Percentiles rank a stretch among this genome's conserved stretches.
Conservation (phyloP, 2,113 vertebrate species). For the Pogona vitticeps region DNA sequence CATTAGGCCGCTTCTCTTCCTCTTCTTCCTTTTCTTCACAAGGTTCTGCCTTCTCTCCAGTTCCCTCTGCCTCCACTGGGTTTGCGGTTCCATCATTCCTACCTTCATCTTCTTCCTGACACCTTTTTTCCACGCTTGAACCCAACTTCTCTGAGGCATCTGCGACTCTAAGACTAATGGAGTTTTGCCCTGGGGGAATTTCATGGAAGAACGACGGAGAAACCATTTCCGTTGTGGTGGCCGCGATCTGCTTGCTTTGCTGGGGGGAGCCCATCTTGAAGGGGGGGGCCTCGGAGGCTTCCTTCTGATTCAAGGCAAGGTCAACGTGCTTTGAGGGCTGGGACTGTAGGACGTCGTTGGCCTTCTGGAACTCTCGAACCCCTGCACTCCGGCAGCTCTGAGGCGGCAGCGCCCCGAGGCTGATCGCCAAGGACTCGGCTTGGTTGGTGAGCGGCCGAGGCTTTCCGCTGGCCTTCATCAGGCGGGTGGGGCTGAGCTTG, state of each 20-base stretch:
- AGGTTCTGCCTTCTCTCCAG: background rate
- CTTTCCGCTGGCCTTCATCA: slow-evolving; percentile 23
- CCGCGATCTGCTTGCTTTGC: accelerated
- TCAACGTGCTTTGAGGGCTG: accelerated
- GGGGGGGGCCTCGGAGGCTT: accelerated
- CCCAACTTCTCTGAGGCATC: background rate
- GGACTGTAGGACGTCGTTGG: background rate
- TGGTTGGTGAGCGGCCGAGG: background rate
- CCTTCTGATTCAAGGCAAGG: background rate
- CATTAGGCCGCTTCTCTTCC: accelerated
- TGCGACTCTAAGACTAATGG: accelerated
- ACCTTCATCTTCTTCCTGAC: background rate
- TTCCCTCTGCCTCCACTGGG: background rate
- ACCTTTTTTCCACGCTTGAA: background rate
- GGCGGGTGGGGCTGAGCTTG: background rate
- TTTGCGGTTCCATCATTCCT: background rate
- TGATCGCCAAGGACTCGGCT: accelerated
- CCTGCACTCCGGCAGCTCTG: slow-evolving; percentile 16
- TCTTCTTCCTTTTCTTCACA: background rate
- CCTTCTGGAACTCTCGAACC: slow-evolving; percentile 53
- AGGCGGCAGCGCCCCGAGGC: background rate
- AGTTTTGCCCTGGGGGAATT: background rate
- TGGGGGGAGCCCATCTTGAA: accelerated
- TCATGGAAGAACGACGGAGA: background rate
- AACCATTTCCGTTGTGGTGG: background rate